These are phyloP conservation scores for Heterohyrax brucei DNA, from an alignment of 2,797 vertebrate genomes.

Conservation along the genomic window DNA sequence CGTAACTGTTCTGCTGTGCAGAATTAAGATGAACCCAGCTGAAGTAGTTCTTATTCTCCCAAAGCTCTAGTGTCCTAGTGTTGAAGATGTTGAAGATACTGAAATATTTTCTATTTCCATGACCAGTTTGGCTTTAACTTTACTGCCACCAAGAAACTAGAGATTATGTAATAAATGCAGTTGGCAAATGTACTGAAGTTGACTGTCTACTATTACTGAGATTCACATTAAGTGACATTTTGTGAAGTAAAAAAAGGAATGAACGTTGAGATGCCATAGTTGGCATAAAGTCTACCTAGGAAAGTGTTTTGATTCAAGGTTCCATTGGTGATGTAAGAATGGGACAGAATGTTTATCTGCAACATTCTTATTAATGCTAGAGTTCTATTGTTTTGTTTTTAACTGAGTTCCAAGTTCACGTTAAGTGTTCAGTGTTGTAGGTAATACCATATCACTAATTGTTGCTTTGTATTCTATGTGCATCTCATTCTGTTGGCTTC, in stretches of 20 bases:
- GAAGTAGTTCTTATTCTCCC: background rate
- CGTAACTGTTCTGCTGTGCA: background rate
- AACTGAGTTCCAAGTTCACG: background rate
- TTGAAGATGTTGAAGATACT: background rate
- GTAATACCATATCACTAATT: background rate
- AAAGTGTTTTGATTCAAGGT: background rate
- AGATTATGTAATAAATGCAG: background rate
- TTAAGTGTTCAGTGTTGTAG: background rate
- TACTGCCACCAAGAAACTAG: background rate
- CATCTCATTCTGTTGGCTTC: background rate
- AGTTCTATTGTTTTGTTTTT: background rate
- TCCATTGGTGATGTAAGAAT: background rate
- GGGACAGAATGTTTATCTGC: background rate
- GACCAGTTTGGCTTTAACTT: background rate
- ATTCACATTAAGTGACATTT: background rate
- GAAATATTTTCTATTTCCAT: background rate
- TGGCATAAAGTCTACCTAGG: background rate
- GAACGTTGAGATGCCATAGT: background rate
- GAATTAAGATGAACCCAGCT: background rate
- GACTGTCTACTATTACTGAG: background rate
- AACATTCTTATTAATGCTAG: background rate
- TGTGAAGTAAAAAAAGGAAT: background rate
- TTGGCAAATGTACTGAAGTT: background rate
- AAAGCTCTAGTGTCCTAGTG: background rate
- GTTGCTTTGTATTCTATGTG: background rate